These are phyloP conservation scores for Heterodera schachtii DNA, from an alignment of 1,140 invertebrate species.

Conservation along the genomic window DNA sequence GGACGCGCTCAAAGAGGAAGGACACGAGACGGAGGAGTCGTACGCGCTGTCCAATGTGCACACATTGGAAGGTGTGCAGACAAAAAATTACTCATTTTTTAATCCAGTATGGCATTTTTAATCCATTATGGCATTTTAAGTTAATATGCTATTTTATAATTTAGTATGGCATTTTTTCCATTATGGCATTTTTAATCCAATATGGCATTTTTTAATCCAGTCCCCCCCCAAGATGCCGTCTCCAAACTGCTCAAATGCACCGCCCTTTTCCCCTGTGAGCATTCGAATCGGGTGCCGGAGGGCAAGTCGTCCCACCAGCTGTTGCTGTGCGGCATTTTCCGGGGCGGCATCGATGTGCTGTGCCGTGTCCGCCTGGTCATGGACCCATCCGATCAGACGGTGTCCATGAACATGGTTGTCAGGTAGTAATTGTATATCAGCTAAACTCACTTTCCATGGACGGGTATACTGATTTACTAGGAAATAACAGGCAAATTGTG, in stretches of 20 bases:
- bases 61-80: slow-evolving; percentile 72
- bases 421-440: too few species aligned
- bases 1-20: slow-evolving; percentile 76
- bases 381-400: slow-evolving; percentile 70
- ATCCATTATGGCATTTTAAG: too few species aligned
- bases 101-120: neutral
- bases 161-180: too few species aligned
- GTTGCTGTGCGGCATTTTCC: slow-evolving; percentile 79
- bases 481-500: too few species aligned
- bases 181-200: neutral
- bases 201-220: neutral
- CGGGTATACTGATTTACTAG: too few species aligned
- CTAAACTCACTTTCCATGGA: too few species aligned
- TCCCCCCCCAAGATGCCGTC: slow-evolving; percentile 75
- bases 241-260: slow-evolving; percentile 83
- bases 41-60: slow-evolving; percentile 81
- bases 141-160: too few species aligned
- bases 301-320: slow-evolving; percentile 81
- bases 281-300: slow-evolving; percentile 81
- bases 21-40: slow-evolving; percentile 83
- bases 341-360: slow-evolving; percentile 85
- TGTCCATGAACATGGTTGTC: slow-evolving; percentile 74
- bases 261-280: slow-evolving; percentile 83
- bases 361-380: slow-evolving; percentile 81
- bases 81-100: slow-evolving; percentile 6